Percentiles rank a stretch among this genome's conserved stretches.
phyloP scores from a whole-genome alignment of 1,140 invertebrate genomes.

The Gryllus bimaculatus region DNA sequence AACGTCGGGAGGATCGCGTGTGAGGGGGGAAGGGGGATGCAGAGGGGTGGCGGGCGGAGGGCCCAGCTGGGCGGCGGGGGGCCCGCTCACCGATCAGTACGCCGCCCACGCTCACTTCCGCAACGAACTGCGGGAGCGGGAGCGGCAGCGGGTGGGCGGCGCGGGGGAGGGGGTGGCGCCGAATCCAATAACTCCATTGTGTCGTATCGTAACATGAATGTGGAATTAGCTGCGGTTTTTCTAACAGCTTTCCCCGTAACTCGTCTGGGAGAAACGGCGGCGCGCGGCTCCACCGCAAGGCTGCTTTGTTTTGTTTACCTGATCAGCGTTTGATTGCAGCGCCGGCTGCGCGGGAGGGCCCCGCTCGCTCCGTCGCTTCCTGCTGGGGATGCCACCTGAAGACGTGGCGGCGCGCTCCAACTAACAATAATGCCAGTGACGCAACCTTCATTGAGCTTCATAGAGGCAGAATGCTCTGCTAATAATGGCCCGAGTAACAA shows the following conservation, averaged over 20 bases:
- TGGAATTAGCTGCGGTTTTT: not conserved
- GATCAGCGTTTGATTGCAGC: not conserved
- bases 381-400: no score
- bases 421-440: no score
- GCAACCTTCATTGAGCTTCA: no score
- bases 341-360: no score
- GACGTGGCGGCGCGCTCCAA: no score
- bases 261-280: not conserved
- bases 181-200: not conserved
- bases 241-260: not conserved
- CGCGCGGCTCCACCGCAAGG: no score
- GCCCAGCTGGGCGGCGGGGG: not conserved
- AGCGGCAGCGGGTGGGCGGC: no score
- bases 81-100: not conserved
- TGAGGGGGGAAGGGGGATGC: not conserved
- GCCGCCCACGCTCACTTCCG: conserved; percentile 1
- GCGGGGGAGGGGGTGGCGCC: not conserved
- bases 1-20: not conserved
- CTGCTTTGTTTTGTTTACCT: not conserved
- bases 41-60: not conserved
- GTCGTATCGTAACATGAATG: not conserved
- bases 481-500: no score
- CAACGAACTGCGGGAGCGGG: not conserved
- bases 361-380: no score
- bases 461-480: no score